phyloP scores from a whole-genome alignment of 2,888 invertebrate species.

The Isoperla grammatica region DNA sequence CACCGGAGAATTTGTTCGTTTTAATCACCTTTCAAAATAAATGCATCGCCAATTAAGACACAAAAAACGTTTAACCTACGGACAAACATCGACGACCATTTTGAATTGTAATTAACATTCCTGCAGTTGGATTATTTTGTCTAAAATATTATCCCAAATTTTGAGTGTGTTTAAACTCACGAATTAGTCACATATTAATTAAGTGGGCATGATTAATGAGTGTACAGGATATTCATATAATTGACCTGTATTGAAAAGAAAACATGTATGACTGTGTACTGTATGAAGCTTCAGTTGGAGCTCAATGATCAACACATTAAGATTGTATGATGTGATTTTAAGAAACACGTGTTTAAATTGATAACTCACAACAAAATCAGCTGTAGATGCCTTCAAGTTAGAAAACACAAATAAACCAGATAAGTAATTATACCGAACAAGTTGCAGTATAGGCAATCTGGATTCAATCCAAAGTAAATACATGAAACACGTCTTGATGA shows the following conservation, averaged over 20 bases:
- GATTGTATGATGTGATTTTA: too few species aligned
- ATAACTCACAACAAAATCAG: too few species aligned
- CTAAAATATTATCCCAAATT: background rate
- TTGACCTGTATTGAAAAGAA: background rate
- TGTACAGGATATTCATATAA: background rate
- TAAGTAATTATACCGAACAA: too few species aligned
- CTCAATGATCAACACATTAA: too few species aligned
- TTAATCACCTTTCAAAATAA: conserved; percentile 12
- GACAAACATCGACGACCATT: background rate
- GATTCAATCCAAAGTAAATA: too few species aligned
- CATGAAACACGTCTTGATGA: too few species aligned
- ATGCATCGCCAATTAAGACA: conserved; percentile 8
- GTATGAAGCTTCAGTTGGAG: too few species aligned
- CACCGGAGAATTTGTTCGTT: background rate
- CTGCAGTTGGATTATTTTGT: background rate
- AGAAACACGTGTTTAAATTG: too few species aligned
- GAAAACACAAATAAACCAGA: too few species aligned
- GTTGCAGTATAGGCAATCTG: too few species aligned
- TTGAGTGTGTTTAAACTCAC: background rate
- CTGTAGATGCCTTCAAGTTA: too few species aligned
- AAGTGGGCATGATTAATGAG: conserved; percentile 3
- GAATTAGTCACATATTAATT: background rate
- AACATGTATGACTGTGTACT: too few species aligned
- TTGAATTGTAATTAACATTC: conserved; percentile 8
- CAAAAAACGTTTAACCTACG: conserved; percentile 2